A percentile compares a stretch with the other conserved stretches of the same genome.
Conservation (phyloP, 2,113 vertebrate species). For the Calyptommatus sinebrachiatus region DNA sequence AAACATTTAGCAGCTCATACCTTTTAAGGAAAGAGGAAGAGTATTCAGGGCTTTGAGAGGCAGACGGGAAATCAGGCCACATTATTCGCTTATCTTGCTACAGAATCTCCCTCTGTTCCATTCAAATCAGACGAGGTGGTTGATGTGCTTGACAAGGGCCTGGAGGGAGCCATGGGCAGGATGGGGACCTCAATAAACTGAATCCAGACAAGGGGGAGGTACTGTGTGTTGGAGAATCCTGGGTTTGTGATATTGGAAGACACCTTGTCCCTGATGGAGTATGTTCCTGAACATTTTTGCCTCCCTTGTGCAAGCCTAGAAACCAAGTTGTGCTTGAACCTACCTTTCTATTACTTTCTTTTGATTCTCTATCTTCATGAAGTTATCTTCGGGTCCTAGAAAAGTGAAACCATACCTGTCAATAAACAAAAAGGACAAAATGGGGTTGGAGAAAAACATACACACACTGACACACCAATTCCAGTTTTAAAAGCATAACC, state of each 20-base stretch:
- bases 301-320: not conserved
- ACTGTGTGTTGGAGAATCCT: too few species aligned
- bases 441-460: slow-evolving; percentile 59
- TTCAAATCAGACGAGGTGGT: too few species aligned
- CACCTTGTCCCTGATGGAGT: too few species aligned
- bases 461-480: not conserved
- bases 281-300: not conserved
- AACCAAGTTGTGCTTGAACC: slow-evolving; percentile 56
- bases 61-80: not conserved
- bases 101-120: too few species aligned
- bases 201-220: not conserved
- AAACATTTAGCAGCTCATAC: slow-evolving; percentile 89
- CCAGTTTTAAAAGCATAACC: not conserved
- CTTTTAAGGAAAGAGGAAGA: slow-evolving; percentile 60
- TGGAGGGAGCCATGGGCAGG: too few species aligned
- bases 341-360: slow-evolving; percentile 88
- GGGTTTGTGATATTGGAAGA: too few species aligned
- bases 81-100: not conserved
- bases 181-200: not conserved
- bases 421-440: slow-evolving; percentile 70
- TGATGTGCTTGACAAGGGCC: too few species aligned
- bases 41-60: not conserved
- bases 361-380: slow-evolving; percentile 88
- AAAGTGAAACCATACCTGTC: slow-evolving; percentile 95
- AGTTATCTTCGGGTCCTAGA: slow-evolving; percentile 85